Base-by-base conservation (phyloP, 2,113 vertebrate species). In the Myotis brandtii region DNA sequence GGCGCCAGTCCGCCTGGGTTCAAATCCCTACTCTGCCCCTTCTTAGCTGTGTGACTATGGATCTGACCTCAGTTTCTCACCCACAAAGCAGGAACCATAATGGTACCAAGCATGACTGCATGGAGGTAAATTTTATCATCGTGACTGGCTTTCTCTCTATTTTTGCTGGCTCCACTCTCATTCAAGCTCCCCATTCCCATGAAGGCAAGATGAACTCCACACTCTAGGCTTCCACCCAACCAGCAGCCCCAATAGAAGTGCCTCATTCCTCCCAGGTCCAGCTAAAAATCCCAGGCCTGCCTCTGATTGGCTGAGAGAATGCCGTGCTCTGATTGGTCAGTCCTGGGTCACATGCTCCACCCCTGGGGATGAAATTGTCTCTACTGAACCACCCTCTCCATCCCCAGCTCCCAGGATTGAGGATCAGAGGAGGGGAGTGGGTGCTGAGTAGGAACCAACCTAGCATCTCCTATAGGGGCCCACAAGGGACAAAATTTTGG, bases 1-100 rank as follows among this genome's bases (percentile, higher is more conserved):
- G 94, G 90, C 56, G 75, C 94, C 93, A 64, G 79, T 40, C 18
- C 0, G 87, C 94, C 95, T 40, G 87, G 94, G 93, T 96, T 96
- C 96, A 89, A 88, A 93, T 93, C 97, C 84, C 93, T 43, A 30
- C 32, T 64, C 86, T 20, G 83, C 43, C 37, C 27, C 66, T 76
- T 37, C 73, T 30, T 20, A 89, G 72, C 94, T 46, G 46, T 80
- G 37, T n/a, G 32, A 56, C 59, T 67, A 34, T 50, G 76, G 64
- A 13, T 43, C 20, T 37, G 83, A 77, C 86, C 94, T 84, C 79
- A 3, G 54, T 9, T 70, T 54, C 84, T 83, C 59, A 34, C 48
- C 69, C 87, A 73, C 37, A 56, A 70, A 95, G 73, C 40, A 17
- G 79, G 56, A 14, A 30, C 34, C 62, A 9, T 23, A 12, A 83